Percentiles rank a stretch among this genome's conserved stretches.
Evolutionary conservation across 2,888 invertebrate genomes (phyloP).

Genomic region (Andrena flavipes): DNA sequence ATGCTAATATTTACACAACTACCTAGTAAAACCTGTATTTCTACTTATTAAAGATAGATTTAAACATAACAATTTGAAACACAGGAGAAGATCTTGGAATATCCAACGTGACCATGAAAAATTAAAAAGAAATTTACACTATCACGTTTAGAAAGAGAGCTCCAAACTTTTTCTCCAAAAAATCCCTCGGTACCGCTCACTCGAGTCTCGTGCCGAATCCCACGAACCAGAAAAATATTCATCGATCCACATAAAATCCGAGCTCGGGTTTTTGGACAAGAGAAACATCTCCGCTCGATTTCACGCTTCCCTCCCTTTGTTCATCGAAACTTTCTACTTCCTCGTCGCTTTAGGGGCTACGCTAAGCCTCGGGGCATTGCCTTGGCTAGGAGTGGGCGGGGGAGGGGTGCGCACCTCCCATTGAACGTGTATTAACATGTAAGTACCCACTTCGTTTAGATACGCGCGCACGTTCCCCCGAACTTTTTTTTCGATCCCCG

Average conservation of each 20-base stretch:
- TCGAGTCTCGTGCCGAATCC: not conserved
- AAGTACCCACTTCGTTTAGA: slow-evolving; percentile 69
- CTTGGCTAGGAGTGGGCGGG: too few relatives aligned
- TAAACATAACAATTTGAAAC: too few relatives aligned
- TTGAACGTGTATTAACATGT: slow-evolving; percentile 53
- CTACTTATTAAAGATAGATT: too few relatives aligned
- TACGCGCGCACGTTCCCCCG: slow-evolving; percentile 71
- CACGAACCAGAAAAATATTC: not conserved
- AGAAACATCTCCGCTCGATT: slow-evolving; percentile 7
- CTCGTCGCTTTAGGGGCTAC: not conserved
- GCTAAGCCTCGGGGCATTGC: not conserved
- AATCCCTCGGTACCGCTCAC: too few relatives aligned
- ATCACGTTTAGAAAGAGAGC: too few relatives aligned
- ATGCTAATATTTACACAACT: too few relatives aligned
- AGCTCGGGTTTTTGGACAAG: not conserved
- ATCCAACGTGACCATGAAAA: too few relatives aligned
- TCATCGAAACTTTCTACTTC: slow-evolving; percentile 15
- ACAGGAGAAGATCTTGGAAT: too few relatives aligned
- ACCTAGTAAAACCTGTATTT: too few relatives aligned
- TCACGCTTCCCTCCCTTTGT: not conserved
- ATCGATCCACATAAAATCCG: not conserved
- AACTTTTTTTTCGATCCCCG: slow-evolving; percentile 72
- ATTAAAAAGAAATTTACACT: too few relatives aligned
- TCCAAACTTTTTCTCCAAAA: too few relatives aligned
- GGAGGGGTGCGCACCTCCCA: not conserved